These are phyloP conservation scores for Cyprinodon variegatus DNA, from an alignment of 2,113 vertebrate species.

Conservation along the genomic window DNA sequence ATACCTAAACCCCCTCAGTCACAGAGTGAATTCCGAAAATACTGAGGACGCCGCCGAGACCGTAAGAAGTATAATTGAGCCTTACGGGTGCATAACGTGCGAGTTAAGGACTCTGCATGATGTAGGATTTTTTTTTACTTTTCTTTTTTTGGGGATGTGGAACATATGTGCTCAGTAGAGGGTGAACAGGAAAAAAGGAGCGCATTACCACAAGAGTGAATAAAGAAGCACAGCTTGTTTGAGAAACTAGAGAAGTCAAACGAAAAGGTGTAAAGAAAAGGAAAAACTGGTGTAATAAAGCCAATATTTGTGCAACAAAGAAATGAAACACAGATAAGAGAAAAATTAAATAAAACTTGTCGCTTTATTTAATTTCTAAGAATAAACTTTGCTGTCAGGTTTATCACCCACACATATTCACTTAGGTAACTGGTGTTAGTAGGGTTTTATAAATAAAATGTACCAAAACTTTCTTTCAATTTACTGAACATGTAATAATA, in stretches of 20 bases:
- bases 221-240: not conserved
- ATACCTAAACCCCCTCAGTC: constrained; percentile 66
- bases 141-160: constrained; percentile 19
- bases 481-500: too few relatives aligned
- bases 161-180: constrained; percentile 23
- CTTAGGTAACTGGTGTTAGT: too few relatives aligned
- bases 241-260: not conserved
- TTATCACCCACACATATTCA: too few relatives aligned
- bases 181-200: not conserved
- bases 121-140: constrained; percentile 19
- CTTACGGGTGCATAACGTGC: constrained; percentile 63
- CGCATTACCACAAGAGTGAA: not conserved
- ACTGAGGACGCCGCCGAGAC: constrained; percentile 61
- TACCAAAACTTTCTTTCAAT: too few relatives aligned
- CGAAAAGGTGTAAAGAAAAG: not conserved
- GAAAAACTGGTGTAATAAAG: not conserved
- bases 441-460: too few relatives aligned
- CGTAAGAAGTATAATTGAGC: constrained; percentile 68
- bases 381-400: too few relatives aligned
- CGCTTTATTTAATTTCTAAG: too few relatives aligned
- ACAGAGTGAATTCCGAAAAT: constrained; percentile 56
- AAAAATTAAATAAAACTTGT: not conserved
- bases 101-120: constrained; percentile 48
- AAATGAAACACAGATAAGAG: not conserved
- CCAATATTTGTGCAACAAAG: not conserved